These are phyloP conservation scores for Aspidiotus rigidus DNA, from an alignment of 2,888 invertebrate species.

Conservation along the genomic window DNA sequence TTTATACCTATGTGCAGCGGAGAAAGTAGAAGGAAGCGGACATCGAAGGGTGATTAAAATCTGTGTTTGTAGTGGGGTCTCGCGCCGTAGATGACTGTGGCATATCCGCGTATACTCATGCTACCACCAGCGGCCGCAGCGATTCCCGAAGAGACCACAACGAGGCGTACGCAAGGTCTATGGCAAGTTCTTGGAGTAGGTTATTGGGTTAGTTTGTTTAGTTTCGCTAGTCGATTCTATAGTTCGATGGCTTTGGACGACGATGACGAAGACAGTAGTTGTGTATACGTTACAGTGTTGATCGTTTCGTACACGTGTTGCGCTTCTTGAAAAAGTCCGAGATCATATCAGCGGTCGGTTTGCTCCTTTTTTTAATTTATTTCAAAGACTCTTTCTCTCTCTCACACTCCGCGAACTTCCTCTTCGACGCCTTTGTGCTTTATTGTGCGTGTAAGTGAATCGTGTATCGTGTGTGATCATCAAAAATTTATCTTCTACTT, in stretches of 20 bases:
- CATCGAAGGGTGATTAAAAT: constrained; percentile 21
- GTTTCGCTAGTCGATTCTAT: constrained; percentile 23
- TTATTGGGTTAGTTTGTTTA: constrained; percentile 32
- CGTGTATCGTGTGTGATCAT: no score
- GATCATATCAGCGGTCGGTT: no score
- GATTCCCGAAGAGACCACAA: not conserved
- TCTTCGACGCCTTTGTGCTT: not conserved
- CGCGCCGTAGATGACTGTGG: not conserved
- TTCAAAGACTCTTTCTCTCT: constrained; percentile 1
- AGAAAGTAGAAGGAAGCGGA: constrained; percentile 29
- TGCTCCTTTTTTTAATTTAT: no score
- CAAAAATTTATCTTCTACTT: no score
- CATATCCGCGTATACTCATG: no score
- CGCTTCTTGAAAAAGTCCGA: not conserved
- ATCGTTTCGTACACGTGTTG: constrained; percentile 15
- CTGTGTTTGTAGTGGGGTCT: constrained; percentile 19
- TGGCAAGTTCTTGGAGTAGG: constrained; percentile 30
- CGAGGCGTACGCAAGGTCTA: constrained; percentile 27
- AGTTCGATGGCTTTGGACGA: constrained; percentile 30
- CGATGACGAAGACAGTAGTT: no score
- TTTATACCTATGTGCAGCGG: not conserved
- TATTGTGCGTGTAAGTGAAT: no score
- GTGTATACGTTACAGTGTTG: constrained; percentile 17
- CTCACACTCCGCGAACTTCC: constrained; percentile 8
- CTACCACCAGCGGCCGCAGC: no score